Evolutionary conservation across 1,140 invertebrate species (phyloP).

Genomic region (roundworm (Caenorhabditis elegans)): WBcel235 BX284606.5:199001-199500

Average conservation of each 20-base stretch:
- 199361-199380: too few species aligned
- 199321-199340: too few species aligned
- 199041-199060: not conserved
- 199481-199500: too few species aligned
- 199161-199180: not conserved
- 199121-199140: constrained; percentile 25
- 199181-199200: constrained; percentile 39
- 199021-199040: not conserved
- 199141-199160: constrained; percentile 11
- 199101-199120: not conserved
- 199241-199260: not conserved
- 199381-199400: too few species aligned
- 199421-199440: too few species aligned
- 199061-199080: constrained; percentile 29
- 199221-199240: not conserved
- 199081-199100: not conserved
- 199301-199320: too few species aligned
- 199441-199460: too few species aligned
- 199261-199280: not conserved
- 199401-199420: too few species aligned
- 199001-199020: too few species aligned
- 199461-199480: too few species aligned
- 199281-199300: too few species aligned
- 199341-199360: too few species aligned
- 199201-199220: constrained; percentile 74